phyloP scores from a whole-genome alignment of 1,140 invertebrate species.

The Tetraneura akinire region DNA sequence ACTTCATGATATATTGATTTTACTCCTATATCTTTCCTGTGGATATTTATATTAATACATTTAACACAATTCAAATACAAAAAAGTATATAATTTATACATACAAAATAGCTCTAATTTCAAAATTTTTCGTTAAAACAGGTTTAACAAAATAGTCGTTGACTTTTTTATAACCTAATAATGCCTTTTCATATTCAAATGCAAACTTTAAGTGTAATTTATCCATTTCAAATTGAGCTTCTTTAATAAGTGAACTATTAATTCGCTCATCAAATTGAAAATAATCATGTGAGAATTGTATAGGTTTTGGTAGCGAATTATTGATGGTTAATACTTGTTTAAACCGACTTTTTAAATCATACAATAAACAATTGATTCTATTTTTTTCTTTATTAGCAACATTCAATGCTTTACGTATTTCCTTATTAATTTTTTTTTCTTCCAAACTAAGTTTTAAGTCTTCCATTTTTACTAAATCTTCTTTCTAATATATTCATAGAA shows the following conservation, averaged over 20 bases:
- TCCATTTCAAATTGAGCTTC: conserved; percentile 66
- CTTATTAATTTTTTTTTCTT: conserved; percentile 67
- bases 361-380: conserved; percentile 56
- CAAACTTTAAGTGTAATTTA: conserved; percentile 64
- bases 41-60: background rate
- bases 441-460: conserved; percentile 62
- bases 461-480: conserved; percentile 4
- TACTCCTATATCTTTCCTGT: background rate
- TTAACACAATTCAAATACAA: background rate
- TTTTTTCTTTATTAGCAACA: conserved; percentile 65
- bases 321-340: conserved; percentile 59
- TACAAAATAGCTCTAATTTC: conserved; percentile 30
- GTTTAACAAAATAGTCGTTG: conserved; percentile 68
- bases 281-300: conserved; percentile 64
- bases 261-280: conserved; percentile 67
- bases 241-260: conserved; percentile 61
- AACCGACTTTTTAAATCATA: conserved; percentile 54
- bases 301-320: conserved; percentile 64
- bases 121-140: conserved; percentile 58
- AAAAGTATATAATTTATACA: background rate
- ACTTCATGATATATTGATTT: conserved; percentile 31
- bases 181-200: conserved; percentile 71
- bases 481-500: background rate
- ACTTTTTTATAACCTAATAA: conserved; percentile 72
- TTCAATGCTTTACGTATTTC: conserved; percentile 64